Evolutionary conservation across 2,113 vertebrate genomes (phyloP).

Genomic region (Trochalopteron elliotii): DNA sequence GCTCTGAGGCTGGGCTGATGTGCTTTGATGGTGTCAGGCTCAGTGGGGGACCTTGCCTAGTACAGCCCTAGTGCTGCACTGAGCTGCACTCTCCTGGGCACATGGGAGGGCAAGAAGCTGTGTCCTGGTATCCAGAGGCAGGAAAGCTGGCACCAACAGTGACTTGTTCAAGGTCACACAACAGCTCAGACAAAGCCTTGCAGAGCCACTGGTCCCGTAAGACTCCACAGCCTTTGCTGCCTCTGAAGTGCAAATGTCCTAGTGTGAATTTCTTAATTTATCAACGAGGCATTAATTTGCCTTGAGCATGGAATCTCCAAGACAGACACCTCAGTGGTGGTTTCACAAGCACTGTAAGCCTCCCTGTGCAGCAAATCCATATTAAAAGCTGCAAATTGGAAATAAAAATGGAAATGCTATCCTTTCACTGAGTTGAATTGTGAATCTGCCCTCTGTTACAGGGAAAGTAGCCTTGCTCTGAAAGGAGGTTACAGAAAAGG

Average conservation of each 20-base stretch:
- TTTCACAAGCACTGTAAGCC: not conserved
- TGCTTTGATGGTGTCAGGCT: not conserved
- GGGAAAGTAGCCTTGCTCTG: not conserved
- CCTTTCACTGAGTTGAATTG: not conserved
- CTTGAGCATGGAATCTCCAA: not conserved
- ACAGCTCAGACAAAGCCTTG: not conserved
- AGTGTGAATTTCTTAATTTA: not conserved
- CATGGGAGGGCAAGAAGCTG: not conserved
- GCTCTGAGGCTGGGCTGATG: not conserved
- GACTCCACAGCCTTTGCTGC: not conserved
- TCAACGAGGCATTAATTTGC: not conserved
- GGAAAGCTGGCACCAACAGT: not conserved
- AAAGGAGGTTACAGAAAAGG: not conserved
- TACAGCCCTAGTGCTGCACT: not conserved
- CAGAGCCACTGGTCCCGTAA: not conserved
- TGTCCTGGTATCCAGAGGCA: not conserved
- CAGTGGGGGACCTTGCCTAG: not conserved
- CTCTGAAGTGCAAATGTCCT: not conserved
- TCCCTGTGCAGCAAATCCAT: not conserved
- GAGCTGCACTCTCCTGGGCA: not conserved
- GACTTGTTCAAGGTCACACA: not conserved
- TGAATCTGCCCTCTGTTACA: not conserved
- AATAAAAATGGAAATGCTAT: constrained; percentile 1
- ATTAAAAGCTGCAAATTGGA: constrained; percentile 4
- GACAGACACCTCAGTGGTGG: not conserved